Conservation (phyloP, 2,888 invertebrate species). For the Ichneumoninae sp. region DNA sequence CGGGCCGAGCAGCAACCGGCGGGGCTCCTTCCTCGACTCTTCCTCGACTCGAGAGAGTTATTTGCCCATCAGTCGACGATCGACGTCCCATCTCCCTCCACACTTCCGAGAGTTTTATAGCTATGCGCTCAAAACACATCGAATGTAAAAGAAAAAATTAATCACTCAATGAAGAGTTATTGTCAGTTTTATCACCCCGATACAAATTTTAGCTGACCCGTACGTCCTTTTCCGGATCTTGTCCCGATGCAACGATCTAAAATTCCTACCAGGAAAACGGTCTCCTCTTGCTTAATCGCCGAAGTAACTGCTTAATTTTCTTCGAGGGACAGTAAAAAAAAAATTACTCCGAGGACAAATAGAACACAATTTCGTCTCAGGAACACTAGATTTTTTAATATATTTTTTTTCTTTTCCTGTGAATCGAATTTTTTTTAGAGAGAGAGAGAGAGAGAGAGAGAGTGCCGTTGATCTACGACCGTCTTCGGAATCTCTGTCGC, state of each 20-base stretch:
- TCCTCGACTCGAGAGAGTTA: slow-evolving; percentile 43
- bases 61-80: slow-evolving; percentile 50
- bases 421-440: not conserved
- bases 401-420: not conserved
- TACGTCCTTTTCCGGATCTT: not conserved
- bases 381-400: not conserved
- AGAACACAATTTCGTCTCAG: not conserved
- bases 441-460: not conserved
- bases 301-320: not conserved
- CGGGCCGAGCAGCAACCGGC: not conserved
- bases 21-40: slow-evolving; percentile 20
- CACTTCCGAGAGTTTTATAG: not conserved
- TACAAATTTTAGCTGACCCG: not conserved
- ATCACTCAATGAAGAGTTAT: not conserved
- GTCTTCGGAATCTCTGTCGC: not conserved
- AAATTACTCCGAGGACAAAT: not conserved
- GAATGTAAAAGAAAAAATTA: not conserved
- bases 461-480: not conserved
- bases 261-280: not conserved
- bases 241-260: not conserved
- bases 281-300: not conserved
- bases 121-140: not conserved
- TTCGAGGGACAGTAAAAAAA: not conserved
- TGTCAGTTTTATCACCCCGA: not conserved
- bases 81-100: slow-evolving; percentile 11